A percentile compares a stretch with the other conserved stretches of the same genome.
phyloP scores from a whole-genome alignment of 2,113 vertebrate species.

The Protomyctophum bolini region DNA sequence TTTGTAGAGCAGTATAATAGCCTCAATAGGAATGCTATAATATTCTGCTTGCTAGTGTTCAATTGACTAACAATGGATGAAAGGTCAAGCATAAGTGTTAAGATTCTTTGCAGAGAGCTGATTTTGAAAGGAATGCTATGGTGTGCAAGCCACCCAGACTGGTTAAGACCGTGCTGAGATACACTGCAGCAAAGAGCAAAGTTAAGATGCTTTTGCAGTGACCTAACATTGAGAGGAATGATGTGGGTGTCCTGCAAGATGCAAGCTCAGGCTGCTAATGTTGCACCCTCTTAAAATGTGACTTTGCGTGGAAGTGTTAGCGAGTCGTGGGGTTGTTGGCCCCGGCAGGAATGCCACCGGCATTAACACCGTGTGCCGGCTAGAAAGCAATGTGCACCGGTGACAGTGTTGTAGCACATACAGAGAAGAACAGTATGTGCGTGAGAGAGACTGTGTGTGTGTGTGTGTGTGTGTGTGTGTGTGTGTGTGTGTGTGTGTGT shows the following conservation, averaged over 20 bases:
- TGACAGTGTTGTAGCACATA: constrained; percentile 28
- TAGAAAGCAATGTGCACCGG: constrained; percentile 48
- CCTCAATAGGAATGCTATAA: too few relatives aligned
- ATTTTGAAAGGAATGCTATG: too few relatives aligned
- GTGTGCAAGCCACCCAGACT: constrained; percentile 12
- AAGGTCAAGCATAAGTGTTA: constrained; percentile 28
- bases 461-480: constrained; percentile 14
- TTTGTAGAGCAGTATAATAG: too few relatives aligned
- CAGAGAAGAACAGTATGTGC: background rate
- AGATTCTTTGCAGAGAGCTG: constrained; percentile 35
- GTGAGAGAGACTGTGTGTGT: constrained; percentile 4
- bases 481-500: constrained; percentile 13
- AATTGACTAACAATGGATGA: constrained; percentile 23
- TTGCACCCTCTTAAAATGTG: too few relatives aligned
- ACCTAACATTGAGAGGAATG: too few relatives aligned
- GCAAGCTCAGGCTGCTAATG: too few relatives aligned
- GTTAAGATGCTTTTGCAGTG: too few relatives aligned
- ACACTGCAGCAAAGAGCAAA: too few relatives aligned
- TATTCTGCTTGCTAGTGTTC: constrained; percentile 13
- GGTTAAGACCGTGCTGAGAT: background rate
- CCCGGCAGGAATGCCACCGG: background rate
- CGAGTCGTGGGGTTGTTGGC: too few relatives aligned
- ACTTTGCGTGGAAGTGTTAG: too few relatives aligned
- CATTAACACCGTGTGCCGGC: constrained; percentile 52
- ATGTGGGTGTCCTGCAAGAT: too few relatives aligned